Evolutionary conservation across 2,113 vertebrate genomes (phyloP), one percentile per base, ranked within the genome.

Genomic region (Gallinago jamesoni): DNA sequence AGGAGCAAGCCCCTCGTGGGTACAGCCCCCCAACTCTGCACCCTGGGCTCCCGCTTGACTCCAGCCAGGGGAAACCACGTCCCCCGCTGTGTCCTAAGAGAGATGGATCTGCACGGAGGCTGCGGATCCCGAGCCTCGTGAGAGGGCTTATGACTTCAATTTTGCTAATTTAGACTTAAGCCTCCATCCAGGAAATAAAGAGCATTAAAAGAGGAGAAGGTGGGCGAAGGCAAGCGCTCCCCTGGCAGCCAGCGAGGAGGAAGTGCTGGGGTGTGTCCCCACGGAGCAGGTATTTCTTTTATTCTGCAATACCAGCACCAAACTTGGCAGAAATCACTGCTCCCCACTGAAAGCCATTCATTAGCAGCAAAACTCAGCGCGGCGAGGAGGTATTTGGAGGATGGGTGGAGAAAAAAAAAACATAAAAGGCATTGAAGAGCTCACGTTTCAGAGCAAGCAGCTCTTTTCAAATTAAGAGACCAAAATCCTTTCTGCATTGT

Each of bases 51-150:
- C 67, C 10, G 41, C 69, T 64, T 4, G 6, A 7, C 57, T 18
- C 24, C 21, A 59, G 52, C 33, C 78, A 24, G 7, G 33, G 45
- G 39, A 53, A 60, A 43, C 10, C 53, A 19, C 53, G 33, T 13
- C 24, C 50, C 6, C 3, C 3, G 3, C 7, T 21, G 47, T 2
- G 0, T 12, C 33, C 47, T 3, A 33, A 9, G 16, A 37, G 35
- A 31, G 57, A 43, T 6, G 41, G 24, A 27, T 0, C 7, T 17
- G 37, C 63, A 52, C 10, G 30, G 25, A 12, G 43, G 53, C 63
- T 39, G 66, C 2, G 1, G 57, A 19, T 23, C 56, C 57, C 4
- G 17, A 64, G 60, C 68, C 67, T 48, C 2, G 2, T 3, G n/a
- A 52, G 15, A 55, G 23, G 11, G 0, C 53, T 55, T 55, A 55